phyloP scores from a whole-genome alignment of 1,140 invertebrate species.

The Gerris buenoi region DNA sequence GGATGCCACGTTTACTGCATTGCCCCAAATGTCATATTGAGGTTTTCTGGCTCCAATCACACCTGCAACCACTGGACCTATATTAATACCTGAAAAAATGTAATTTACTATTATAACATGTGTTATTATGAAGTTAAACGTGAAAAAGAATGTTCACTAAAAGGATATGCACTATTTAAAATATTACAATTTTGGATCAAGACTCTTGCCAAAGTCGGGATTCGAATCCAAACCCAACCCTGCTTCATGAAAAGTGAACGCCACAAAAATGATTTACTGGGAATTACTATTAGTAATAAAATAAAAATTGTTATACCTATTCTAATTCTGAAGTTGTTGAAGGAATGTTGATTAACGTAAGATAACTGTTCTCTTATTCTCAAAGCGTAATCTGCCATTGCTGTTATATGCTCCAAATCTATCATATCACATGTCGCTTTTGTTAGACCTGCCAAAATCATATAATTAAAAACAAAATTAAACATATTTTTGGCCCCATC shows the following conservation, averaged over 20 bases:
- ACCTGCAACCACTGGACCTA: constrained; percentile 86
- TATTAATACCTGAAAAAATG: constrained; percentile 63
- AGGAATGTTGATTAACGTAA: constrained; percentile 89
- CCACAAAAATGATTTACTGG: no score
- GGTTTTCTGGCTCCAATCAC: constrained; percentile 85
- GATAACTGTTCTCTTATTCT: constrained; percentile 69
- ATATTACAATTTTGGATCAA: constrained; percentile 6
- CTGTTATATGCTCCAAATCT: constrained; percentile 61
- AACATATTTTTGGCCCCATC: no score
- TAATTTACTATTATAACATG: no score
- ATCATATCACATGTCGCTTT: constrained; percentile 59
- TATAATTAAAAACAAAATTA: no score
- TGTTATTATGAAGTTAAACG: no score
- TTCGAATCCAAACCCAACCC: no score
- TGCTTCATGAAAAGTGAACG: no score
- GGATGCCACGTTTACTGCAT: constrained; percentile 84
- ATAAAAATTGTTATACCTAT: no score
- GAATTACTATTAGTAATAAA: no score
- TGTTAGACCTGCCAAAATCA: constrained; percentile 47
- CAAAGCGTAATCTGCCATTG: constrained; percentile 83
- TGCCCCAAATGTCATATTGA: constrained; percentile 86
- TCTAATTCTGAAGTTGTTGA: constrained; percentile 88
- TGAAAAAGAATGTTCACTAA: no score
- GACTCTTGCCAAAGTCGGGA: no score
- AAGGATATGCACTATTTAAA: no score